These are phyloP conservation scores for Adela reaumurella DNA, from an alignment of 2,888 invertebrate species.

Conservation along the genomic window DNA sequence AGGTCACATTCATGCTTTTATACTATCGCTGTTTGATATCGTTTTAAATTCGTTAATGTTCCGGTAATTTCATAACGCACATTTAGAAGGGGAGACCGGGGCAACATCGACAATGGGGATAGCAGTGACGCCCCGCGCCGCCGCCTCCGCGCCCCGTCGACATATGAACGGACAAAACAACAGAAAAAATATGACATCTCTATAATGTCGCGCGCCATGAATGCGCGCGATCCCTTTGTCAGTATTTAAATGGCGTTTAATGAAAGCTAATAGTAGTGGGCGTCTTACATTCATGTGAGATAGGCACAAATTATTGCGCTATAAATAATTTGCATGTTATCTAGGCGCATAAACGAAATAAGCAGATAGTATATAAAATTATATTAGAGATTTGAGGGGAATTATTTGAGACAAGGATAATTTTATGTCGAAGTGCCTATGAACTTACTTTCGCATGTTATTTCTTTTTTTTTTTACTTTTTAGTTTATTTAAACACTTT, in stretches of 20 bases:
- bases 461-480: too few species aligned
- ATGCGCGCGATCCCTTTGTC: constrained; percentile 10
- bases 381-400: too few species aligned
- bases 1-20: background rate
- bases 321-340: too few species aligned
- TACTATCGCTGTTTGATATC: constrained; percentile 17
- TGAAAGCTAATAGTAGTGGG: constrained; percentile 15
- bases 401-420: too few species aligned
- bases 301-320: too few species aligned
- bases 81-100: background rate
- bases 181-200: constrained; percentile 32
- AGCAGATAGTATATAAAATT: too few species aligned
- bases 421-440: too few species aligned
- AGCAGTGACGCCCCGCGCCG: background rate
- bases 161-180: constrained; percentile 9
- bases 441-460: too few species aligned
- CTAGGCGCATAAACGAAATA: too few species aligned
- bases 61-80: constrained; percentile 21
- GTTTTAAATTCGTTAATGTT: constrained; percentile 31
- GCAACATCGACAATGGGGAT: background rate
- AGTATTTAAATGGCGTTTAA: constrained; percentile 14
- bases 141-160: constrained; percentile 4
- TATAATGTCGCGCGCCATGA: constrained; percentile 18
- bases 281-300: too few species aligned
- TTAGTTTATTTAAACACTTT: too few species aligned